Percentiles rank a stretch among this genome's conserved stretches.
These are phyloP conservation scores for Bruchidius siliquastri DNA, from an alignment of 2,888 invertebrate species.

Conservation along the genomic window DNA sequence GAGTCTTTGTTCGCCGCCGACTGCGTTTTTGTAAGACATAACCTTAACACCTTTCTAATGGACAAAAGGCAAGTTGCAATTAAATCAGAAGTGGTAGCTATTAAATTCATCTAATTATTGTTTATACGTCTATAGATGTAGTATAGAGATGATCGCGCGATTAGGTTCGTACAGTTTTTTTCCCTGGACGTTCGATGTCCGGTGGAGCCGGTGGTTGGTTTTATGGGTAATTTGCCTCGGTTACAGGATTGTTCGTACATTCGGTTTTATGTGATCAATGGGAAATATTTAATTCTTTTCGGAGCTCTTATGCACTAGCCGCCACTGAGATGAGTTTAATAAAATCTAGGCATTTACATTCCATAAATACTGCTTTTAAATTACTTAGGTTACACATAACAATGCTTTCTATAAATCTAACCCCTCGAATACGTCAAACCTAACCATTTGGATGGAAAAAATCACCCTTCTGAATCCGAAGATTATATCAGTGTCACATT, in stretches of 20 bases:
- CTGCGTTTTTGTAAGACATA: background rate
- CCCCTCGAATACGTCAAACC: background rate
- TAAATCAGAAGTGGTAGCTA: background rate
- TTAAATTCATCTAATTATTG: background rate
- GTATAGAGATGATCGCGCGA: background rate
- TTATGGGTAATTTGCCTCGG: background rate
- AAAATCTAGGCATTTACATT: too few relatives aligned
- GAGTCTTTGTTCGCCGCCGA: background rate
- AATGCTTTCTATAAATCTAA: background rate
- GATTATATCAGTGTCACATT: background rate
- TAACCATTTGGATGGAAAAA: background rate
- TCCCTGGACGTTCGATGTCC: background rate
- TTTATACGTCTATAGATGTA: background rate
- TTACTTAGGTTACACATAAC: background rate
- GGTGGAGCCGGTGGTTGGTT: background rate
- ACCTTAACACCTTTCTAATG: background rate
- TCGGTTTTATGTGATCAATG: background rate
- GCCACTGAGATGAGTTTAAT: too few relatives aligned
- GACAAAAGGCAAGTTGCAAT: background rate
- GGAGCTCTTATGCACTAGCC: too few relatives aligned
- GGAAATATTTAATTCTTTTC: too few relatives aligned
- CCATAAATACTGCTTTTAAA: too few relatives aligned
- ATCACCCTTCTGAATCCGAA: background rate
- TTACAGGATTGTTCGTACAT: background rate
- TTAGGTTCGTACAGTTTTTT: background rate